A percentile compares a stretch with the other conserved stretches of the same genome.
phyloP scores from a whole-genome alignment of 1,140 invertebrate species.

The Hylaeus anthracinus region DNA sequence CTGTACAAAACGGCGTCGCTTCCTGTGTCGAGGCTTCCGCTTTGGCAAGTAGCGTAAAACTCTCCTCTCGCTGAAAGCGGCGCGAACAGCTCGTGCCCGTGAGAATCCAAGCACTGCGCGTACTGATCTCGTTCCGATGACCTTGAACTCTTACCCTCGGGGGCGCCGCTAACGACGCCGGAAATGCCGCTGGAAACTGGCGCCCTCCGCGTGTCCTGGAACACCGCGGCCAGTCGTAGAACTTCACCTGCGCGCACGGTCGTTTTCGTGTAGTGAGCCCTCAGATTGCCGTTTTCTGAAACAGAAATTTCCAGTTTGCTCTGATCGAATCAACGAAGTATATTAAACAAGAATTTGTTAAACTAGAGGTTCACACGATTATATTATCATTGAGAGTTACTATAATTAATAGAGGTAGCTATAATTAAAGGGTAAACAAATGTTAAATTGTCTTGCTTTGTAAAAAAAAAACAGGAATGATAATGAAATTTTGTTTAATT shows the following conservation, averaged over 20 bases:
- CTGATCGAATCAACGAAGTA: not conserved
- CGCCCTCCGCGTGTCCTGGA: constrained; percentile 77
- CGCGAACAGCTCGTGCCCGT: constrained; percentile 77
- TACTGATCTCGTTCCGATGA: constrained; percentile 79
- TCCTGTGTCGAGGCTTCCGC: constrained; percentile 76
- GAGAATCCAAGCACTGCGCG: constrained; percentile 80
- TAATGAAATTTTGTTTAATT: too few species aligned
- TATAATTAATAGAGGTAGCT: too few species aligned
- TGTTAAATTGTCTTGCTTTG: too few species aligned
- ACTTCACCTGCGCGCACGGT: constrained; percentile 77
- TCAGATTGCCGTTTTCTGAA: constrained; percentile 76
- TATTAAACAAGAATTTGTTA: too few species aligned
- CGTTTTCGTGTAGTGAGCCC: constrained; percentile 79
- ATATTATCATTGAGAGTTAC: too few species aligned
- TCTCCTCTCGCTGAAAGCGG: constrained; percentile 76
- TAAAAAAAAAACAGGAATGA: too few species aligned
- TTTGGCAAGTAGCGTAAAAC: constrained; percentile 79
- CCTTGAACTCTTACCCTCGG: constrained; percentile 77
- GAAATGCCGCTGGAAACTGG: constrained; percentile 68
- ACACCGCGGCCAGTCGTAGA: constrained; percentile 78
- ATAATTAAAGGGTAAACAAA: too few species aligned
- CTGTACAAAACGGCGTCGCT: constrained; percentile 78
- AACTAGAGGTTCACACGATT: too few species aligned
- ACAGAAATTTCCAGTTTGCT: constrained; percentile 51
- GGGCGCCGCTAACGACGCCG: constrained; percentile 62